Evolutionary conservation across 23 tunicate species (phyloP).

Genomic region (Trididemnum miniatum): DNA sequence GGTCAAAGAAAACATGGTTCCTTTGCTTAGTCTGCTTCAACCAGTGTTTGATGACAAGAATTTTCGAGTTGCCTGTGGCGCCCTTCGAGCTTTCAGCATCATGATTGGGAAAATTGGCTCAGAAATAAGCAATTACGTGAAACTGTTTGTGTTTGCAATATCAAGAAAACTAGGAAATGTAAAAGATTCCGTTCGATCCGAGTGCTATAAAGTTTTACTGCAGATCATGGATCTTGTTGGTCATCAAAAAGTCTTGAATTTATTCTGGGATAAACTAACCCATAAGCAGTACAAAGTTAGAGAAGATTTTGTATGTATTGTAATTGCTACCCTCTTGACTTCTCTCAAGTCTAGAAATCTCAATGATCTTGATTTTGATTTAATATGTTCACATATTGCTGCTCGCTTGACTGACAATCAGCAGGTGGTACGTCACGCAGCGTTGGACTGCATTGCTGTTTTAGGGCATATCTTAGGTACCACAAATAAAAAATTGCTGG

Average conservation of each 20-base stretch:
- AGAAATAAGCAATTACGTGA: constrained; percentile 42
- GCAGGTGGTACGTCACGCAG: constrained; percentile 60
- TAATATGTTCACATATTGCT: constrained; percentile 42
- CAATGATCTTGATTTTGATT: constrained; percentile 28
- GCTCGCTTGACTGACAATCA: constrained; percentile 51
- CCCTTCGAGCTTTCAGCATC: constrained; percentile 41
- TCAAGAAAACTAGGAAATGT: constrained; percentile 57
- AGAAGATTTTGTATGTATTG: constrained; percentile 58
- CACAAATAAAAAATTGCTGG: constrained; percentile 21
- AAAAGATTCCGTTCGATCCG: constrained; percentile 59
- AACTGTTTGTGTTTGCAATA: constrained; percentile 46
- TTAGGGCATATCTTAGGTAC: constrained; percentile 49
- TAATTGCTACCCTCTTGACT: constrained; percentile 57
- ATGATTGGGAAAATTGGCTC: constrained; percentile 49
- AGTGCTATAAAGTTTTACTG: constrained; percentile 56
- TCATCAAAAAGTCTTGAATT: constrained; percentile 60
- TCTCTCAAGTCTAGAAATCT: constrained; percentile 18
- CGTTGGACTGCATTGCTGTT: constrained; percentile 83
- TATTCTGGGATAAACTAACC: constrained; percentile 56
- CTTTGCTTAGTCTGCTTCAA: constrained; percentile 71
- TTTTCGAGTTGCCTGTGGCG: constrained; percentile 48
- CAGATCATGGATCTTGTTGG: constrained; percentile 49
- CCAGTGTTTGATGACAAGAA: constrained; percentile 77
- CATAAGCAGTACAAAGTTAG: constrained; percentile 67
- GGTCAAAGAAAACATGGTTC: constrained; percentile 49